Conservation (phyloP, 2,113 vertebrate genomes). For the Zosterops japonicus region DNA sequence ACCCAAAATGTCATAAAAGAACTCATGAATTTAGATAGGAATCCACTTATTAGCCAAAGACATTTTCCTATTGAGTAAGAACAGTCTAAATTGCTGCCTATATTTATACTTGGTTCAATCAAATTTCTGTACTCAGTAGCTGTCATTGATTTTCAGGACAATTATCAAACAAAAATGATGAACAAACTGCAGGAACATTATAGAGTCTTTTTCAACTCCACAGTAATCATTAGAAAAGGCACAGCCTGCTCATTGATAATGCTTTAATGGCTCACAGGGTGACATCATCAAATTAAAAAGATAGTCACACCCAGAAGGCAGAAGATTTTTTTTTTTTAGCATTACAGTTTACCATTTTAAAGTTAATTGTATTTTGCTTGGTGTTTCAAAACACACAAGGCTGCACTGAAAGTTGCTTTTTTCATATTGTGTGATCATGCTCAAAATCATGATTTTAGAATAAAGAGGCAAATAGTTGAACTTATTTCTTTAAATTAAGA, state of each 20-base stretch:
- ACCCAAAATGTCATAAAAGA: constrained; percentile 78
- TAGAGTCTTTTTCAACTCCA: constrained; percentile 50
- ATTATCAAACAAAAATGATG: constrained; percentile 70
- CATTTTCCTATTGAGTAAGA: constrained; percentile 73
- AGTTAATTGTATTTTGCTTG: constrained; percentile 38
- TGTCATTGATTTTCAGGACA: constrained; percentile 71
- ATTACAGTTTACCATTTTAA: constrained; percentile 32
- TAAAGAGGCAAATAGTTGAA: not conserved
- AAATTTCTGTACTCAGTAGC: constrained; percentile 69
- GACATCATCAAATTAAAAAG: constrained; percentile 53
- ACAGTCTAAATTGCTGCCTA: constrained; percentile 70
- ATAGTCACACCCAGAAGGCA: not conserved
- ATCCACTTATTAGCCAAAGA: constrained; percentile 80
- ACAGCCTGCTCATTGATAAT: constrained; percentile 47
- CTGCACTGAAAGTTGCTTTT: constrained; percentile 1
- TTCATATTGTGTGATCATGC: not conserved
- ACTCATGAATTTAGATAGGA: constrained; percentile 86
- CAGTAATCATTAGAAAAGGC: constrained; percentile 34
- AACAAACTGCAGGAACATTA: constrained; percentile 60
- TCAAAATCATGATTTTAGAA: not conserved
- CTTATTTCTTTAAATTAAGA: constrained; percentile 28
- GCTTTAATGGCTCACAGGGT: constrained; percentile 22
- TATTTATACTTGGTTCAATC: constrained; percentile 75
- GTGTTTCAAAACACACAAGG: not conserved
- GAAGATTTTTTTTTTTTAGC: not conserved